Percentiles rank a stretch among this genome's conserved stretches.
Evolutionary conservation across 2,113 vertebrate genomes (phyloP).

Genomic region (Castor canadensis): DNA sequence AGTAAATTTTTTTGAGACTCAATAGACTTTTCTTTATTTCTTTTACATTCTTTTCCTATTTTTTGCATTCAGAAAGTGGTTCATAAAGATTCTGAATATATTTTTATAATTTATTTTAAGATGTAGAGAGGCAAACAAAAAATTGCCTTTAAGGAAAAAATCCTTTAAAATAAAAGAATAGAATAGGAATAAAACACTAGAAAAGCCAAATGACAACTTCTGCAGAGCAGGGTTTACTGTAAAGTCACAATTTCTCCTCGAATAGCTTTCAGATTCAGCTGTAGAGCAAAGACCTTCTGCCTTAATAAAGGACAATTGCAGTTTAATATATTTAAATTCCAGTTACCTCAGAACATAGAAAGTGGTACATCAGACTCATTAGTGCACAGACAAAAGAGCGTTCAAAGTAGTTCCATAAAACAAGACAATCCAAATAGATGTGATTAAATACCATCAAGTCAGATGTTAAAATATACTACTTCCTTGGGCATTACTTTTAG

Average conservation of each 20-base stretch:
- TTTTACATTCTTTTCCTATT: background rate
- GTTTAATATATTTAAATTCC: conserved; percentile 47
- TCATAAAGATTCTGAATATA: background rate
- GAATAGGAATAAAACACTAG: background rate
- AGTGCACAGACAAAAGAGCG: background rate
- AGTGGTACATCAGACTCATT: background rate
- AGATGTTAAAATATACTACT: conserved; percentile 12
- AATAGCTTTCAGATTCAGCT: conserved; percentile 35
- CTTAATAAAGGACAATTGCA: conserved; percentile 47
- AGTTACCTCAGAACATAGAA: conserved; percentile 51
- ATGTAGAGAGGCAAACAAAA: conserved; percentile 29
- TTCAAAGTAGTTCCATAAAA: conserved; percentile 18
- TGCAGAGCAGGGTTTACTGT: background rate
- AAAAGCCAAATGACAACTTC: background rate
- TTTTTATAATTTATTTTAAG: conserved; percentile 38
- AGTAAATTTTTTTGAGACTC: background rate
- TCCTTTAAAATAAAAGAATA: background rate
- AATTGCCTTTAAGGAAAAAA: background rate
- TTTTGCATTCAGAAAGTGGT: background rate
- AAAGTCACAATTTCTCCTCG: conserved; percentile 19
- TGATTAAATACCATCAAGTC: conserved; percentile 34
- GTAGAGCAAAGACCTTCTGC: background rate
- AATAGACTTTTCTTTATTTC: background rate
- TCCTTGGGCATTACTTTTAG: background rate
- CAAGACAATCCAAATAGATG: conserved; percentile 49